Evolutionary conservation across 2,888 invertebrate species (phyloP), one percentile per base, ranked within the genome.

Genomic region (Tipula confusa): DNA sequence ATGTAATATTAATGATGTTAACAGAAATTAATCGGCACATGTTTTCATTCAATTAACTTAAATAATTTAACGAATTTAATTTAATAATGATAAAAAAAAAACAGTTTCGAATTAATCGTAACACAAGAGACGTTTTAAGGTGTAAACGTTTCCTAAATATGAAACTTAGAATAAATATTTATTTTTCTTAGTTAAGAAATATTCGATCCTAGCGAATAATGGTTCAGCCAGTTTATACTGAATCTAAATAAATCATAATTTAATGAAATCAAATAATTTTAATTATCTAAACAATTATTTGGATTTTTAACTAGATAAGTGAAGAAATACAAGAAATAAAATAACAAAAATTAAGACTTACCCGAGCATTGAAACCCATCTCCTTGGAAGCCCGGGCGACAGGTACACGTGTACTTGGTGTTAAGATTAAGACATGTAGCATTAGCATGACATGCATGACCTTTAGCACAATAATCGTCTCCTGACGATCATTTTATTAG

Each of bases 381-480:
- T 86, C 97, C 97, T 87, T 94, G 93, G 92, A 95, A 97, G 89
- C 98, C 97, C 89, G 93, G 92, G 90, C 95, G 94, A 91, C 98
- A 98, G 88, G 95, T 95, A 91, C 97, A 98, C 87, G 95, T 94
- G 90, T 95, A 97, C 88, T 95, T 95, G 86, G 96, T 96, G 90
- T 95, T 95, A 88, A 97, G 93, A 91, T 97, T 97, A 91, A 95
- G 93, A 91, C 97, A 98, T 86, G 95, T 95, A 84, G 97, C 97
- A 90, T 97, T 97, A 88, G 92, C 92, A 89, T 97, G 97, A 90
- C 97, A 97, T 88, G 94, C 93, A 91, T 97, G 95, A 84, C 96
- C 96, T 91, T 93, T 93, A 87, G 94, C 94, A 91, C 96, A 97
- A 92, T 96, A 96, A 91, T 97, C 95, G 89, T 85, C 86, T 43